Conservation (phyloP, 2,797 vertebrate genomes). For the Muscicapa comitata region DNA sequence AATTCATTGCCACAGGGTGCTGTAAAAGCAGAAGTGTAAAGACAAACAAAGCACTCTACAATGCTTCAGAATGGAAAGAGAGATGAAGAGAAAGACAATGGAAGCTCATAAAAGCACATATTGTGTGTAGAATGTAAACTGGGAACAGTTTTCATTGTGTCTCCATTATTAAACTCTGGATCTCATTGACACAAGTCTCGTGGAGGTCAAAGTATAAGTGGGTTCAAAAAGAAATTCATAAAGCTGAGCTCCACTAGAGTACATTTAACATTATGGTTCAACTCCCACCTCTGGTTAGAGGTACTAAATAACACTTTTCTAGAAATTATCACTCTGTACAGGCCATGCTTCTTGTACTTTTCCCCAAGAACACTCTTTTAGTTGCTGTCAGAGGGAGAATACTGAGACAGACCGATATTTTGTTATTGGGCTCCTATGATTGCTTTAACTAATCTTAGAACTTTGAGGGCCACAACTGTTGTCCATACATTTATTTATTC, state of each 20-base stretch:
- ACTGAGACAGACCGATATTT: not conserved
- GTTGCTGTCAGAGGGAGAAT: not conserved
- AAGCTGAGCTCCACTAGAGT: not conserved
- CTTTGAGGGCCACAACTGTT: not conserved
- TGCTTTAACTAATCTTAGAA: not conserved
- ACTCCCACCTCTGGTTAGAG: not conserved
- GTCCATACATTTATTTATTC: not conserved
- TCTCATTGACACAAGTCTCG: not conserved
- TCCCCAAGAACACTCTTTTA: not conserved
- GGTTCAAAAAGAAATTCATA: slow-evolving; percentile 32
- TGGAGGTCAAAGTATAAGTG: not conserved
- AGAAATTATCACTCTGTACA: not conserved
- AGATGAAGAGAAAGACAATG: not conserved
- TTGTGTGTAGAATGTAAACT: not conserved
- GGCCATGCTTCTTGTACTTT: not conserved
- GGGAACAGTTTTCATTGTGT: not conserved
- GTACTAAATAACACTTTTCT: not conserved
- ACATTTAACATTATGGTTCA: not conserved
- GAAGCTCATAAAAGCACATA: not conserved
- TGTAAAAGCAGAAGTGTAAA: not conserved
- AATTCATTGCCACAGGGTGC: not conserved
- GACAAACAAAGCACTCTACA: not conserved
- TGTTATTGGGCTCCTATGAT: not conserved
- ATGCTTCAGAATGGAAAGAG: not conserved
- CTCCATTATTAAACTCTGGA: slow-evolving; percentile 21